Percentiles rank a stretch among this genome's conserved stretches.
These are phyloP conservation scores for Agrotis exclamationis DNA, from an alignment of 2,888 invertebrate genomes.

Conservation along the genomic window DNA sequence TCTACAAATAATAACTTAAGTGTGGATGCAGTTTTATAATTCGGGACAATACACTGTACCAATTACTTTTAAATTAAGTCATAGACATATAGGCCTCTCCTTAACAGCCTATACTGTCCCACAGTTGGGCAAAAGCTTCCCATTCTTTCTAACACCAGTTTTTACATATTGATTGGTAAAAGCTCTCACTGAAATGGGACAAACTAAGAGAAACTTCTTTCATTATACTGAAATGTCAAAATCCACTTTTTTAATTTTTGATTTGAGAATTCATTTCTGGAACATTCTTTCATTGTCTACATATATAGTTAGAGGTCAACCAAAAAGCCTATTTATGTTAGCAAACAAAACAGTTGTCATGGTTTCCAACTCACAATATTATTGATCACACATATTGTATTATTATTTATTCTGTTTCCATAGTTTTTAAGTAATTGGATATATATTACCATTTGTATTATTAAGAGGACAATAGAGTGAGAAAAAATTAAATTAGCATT, in stretches of 20 bases:
- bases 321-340: conserved; percentile 38
- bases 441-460: not conserved
- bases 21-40: not conserved
- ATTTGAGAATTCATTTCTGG: not conserved
- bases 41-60: not conserved
- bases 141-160: not conserved
- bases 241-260: conserved; percentile 24
- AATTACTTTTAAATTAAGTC: not conserved
- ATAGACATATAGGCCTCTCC: not conserved
- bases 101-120: not conserved
- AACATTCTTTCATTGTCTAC: not conserved
- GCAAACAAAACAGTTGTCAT: conserved; percentile 32
- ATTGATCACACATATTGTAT: conserved; percentile 41
- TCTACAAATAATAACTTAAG: not conserved
- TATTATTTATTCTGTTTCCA: conserved; percentile 4
- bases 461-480: not conserved
- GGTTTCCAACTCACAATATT: conserved; percentile 40
- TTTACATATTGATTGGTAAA: conserved; percentile 2
- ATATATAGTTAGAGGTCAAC: conserved; percentile 30
- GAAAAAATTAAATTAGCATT: not conserved
- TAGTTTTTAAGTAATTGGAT: conserved; percentile 19
- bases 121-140: not conserved
- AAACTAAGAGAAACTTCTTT: conserved; percentile 3
- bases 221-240: conserved; percentile 34
- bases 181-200: not conserved